These are phyloP conservation scores for Myrmecobius fasciatus DNA, from an alignment of 2,113 vertebrate genomes.

Conservation along the genomic window DNA sequence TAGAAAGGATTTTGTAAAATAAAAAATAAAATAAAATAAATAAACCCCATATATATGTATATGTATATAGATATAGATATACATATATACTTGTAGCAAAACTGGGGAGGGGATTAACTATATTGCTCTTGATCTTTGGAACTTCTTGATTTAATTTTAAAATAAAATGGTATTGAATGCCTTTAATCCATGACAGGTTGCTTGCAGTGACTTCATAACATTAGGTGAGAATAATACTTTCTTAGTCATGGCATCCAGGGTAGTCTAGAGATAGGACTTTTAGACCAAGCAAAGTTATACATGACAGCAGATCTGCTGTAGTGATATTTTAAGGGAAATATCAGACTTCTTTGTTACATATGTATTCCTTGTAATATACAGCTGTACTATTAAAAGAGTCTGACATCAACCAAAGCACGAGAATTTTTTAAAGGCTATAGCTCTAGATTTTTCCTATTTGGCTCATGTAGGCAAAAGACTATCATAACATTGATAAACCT, in stretches of 20 bases:
- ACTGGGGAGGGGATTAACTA: background rate
- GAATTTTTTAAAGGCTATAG: conserved; percentile 28
- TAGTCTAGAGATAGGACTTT: background rate
- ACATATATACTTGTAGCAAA: background rate
- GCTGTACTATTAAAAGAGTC: background rate
- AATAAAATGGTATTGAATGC: background rate
- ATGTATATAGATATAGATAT: background rate
- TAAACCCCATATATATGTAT: background rate
- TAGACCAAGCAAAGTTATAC: rapidly evolving
- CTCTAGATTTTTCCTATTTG: conserved; percentile 27
- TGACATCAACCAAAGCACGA: background rate
- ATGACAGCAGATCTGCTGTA: background rate
- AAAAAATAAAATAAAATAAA: too few species aligned
- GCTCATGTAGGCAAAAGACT: conserved; percentile 10
- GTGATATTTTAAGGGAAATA: background rate
- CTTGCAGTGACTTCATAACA: background rate
- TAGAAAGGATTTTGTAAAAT: background rate
- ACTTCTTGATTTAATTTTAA: conserved; percentile 39
- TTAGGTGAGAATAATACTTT: background rate
- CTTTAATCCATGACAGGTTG: conserved; percentile 6
- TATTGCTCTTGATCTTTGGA: conserved; percentile 37
- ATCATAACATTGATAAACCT: background rate
- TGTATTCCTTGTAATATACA: background rate
- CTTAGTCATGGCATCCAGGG: background rate
- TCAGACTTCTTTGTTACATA: background rate